Base-by-base conservation (phyloP, 2,888 invertebrate species). In the Hylaea fasciaria region DNA sequence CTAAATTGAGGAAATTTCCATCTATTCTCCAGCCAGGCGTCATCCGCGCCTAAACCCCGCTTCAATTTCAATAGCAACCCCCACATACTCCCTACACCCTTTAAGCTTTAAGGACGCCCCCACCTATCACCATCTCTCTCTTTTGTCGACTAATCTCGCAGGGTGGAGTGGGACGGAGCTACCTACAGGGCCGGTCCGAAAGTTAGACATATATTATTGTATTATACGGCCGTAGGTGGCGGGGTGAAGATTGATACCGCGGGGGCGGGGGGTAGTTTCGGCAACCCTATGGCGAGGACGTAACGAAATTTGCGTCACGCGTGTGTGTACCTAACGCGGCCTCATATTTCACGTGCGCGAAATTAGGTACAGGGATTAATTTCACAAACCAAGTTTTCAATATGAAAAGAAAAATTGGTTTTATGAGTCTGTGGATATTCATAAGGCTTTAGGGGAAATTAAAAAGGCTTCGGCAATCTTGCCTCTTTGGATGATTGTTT, bases 1-100 rank as follows among this genome's bases (percentile, higher is more conserved):
- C 87, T 90, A 91, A 92, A 92, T 92, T 92, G 91, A 91, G 92
- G 91, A 92, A 92, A 91, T 91, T 91, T 91, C 90, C 92, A 92
- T 92, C 91, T 91, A 91, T 92, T 92, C 92, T 91, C 90, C 86
- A 88, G 84, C 87, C 91, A 86, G 87, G 90, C 92, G 91, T 91
- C 92, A 92, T 91, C 91, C 91, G 89, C 89, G 91, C 90, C 91
- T 91, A 91, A 91, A 86, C 89, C 91, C 88, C 87, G 91, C 91
- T 91, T 92, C 92, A 92, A 91, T 92, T 92, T 92, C 91, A 92
- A 92, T 92, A 91, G 91, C 86, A 81, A 32, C 88, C 89, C 91
- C 87, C 76, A 88, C 91, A 91, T 72, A 90, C 91, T 83, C 89
- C 89, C 87, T 90, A 88, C 89, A 91, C 91, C 91, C 91, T 91